Base-by-base conservation (phyloP, 2,797 vertebrate species). In the Lindbergichthys nudifrons region DNA sequence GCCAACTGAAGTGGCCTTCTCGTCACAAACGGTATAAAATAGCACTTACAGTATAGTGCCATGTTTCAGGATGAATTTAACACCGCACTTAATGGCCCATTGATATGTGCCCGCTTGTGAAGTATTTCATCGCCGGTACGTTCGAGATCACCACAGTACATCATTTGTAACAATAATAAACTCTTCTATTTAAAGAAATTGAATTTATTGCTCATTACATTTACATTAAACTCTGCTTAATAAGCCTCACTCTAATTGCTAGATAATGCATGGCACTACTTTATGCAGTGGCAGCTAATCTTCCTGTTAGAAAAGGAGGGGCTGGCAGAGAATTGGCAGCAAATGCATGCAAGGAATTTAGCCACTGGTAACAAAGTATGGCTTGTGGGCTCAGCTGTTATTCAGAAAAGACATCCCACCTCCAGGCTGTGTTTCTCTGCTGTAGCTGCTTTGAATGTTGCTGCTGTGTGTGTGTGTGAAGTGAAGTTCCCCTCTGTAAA, bases 181-280 rank as follows among this genome's bases (percentile, higher is more conserved):
- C 83, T 92, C 88, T 91, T 93, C 93, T 94, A 92, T 94, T 93
- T 94, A 93, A 94, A 93, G 92, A 90, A 81, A 89, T 87, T 65
- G 80, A 92, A 92, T 92, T 93, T 92, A 94, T 94, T 92, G 92
- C 91, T 95, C 93, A 95, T 95, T 94, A 94, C 93, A 93, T 92
- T 91, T 93, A 92, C 92, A 94, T 95, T 94, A 92, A 92, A 90
- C 85, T 82, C 86, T 87, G 90, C 90, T 90, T 95, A 95, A 93
- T 94, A 93, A 92, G 90, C 89, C 88, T 89, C 82, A 72, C 73
- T 87, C 89, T 95, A 93, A 94, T 96, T 94, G 93, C 88, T 80
- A 92, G 93, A 93, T 94, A 95, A 94, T 94, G 91, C 89, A 94
- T 89, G 91, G 84, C 80, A 83, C 88, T 92, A 90, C 88, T 94